phyloP scores from a whole-genome alignment of 2,113 vertebrate species.

The Rhinichthys klamathensis region DNA sequence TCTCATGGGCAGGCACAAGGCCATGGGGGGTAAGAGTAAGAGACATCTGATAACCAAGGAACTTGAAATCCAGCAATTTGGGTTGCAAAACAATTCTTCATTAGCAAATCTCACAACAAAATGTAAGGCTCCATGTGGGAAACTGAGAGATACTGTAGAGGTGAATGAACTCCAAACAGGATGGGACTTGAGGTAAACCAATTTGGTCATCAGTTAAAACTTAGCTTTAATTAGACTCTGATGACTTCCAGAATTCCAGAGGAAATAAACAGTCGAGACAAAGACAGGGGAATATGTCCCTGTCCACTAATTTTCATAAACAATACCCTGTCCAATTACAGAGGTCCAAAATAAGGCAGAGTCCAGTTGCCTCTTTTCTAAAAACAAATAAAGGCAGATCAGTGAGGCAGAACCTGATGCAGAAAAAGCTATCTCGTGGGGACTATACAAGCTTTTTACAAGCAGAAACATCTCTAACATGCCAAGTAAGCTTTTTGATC shows the following conservation, averaged over 20 bases:
- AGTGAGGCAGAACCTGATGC: background rate
- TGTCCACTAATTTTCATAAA: conserved; percentile 28
- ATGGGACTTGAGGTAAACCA: conserved; percentile 30
- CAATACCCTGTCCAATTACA: conserved; percentile 13
- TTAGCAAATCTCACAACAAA: conserved; percentile 9
- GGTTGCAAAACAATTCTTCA: background rate
- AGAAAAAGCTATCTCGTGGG: background rate
- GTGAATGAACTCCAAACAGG: conserved; percentile 44
- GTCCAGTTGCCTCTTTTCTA: background rate
- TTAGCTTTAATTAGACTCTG: conserved; percentile 15
- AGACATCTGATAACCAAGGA: conserved; percentile 1
- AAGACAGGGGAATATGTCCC: conserved; percentile 20
- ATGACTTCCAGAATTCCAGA: conserved; percentile 7
- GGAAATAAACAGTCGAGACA: conserved; percentile 27
- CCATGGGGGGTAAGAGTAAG: too few relatives aligned
- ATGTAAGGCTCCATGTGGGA: background rate
- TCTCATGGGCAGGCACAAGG: background rate
- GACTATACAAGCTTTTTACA: background rate
- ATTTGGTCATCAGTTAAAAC: background rate
- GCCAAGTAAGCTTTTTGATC: background rate
- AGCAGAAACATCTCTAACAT: background rate
- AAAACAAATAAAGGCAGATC: conserved; percentile 24
- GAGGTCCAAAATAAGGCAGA: conserved; percentile 17
- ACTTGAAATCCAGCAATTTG: background rate
- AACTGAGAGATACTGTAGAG: background rate